Conservation (phyloP, 2,113 vertebrate genomes). For the Serinus canaria region DNA sequence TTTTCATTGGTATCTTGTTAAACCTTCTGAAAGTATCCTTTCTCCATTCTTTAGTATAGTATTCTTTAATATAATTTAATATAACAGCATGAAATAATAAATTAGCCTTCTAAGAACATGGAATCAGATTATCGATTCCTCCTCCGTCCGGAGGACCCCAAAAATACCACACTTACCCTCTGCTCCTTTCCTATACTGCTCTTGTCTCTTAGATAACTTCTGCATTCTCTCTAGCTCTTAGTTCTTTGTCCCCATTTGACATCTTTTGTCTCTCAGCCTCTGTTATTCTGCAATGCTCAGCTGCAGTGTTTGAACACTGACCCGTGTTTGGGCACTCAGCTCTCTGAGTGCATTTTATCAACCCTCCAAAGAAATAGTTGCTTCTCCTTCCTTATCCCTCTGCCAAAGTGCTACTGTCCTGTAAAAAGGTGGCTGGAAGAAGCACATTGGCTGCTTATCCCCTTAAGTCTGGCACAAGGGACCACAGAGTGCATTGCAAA, state of each 20-base stretch:
- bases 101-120: too few species aligned
- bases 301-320: not conserved
- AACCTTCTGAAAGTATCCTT: too few species aligned
- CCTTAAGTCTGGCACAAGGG: not conserved
- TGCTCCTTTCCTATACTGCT: not conserved
- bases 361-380: not conserved
- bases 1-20: too few species aligned
- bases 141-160: too few species aligned
- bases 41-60: too few species aligned
- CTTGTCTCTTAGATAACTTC: not conserved
- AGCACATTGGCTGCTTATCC: not conserved
- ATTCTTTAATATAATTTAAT: too few species aligned
- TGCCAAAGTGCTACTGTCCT: not conserved
- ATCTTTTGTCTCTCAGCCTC: not conserved
- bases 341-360: not conserved
- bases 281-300: not conserved
- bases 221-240: not conserved
- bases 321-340: not conserved
- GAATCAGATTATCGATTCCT: too few species aligned
- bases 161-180: not conserved
- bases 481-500: not conserved
- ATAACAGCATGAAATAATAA: too few species aligned
- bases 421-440: not conserved
- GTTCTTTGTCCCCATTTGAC: not conserved
- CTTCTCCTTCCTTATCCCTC: not conserved